phyloP scores from a whole-genome alignment of 2,888 invertebrate genomes.

The Leptopterna dolabrata region DNA sequence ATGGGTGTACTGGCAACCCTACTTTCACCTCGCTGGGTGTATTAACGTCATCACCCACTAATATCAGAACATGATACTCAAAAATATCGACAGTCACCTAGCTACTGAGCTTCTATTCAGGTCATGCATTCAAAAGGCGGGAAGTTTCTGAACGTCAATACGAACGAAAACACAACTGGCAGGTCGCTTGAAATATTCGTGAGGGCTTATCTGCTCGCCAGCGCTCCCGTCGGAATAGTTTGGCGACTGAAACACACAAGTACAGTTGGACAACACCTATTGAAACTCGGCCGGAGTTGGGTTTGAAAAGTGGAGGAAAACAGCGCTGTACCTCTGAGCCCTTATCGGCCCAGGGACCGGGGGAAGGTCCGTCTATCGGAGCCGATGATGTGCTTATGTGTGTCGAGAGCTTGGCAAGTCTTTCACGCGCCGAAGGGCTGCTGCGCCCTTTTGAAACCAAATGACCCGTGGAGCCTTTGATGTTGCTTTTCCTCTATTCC shows the following conservation, averaged over 20 bases:
- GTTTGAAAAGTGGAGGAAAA: not conserved
- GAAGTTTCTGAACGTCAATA: too few relatives aligned
- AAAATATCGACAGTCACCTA: too few relatives aligned
- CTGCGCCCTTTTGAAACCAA: conserved; percentile 29
- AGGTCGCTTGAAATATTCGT: too few relatives aligned
- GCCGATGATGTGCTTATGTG: conserved; percentile 25
- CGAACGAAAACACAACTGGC: too few relatives aligned
- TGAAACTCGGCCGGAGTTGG: not conserved
- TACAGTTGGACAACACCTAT: not conserved
- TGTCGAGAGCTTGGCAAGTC: not conserved
- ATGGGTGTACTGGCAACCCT: too few relatives aligned
- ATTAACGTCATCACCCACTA: too few relatives aligned
- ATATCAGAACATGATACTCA: too few relatives aligned
- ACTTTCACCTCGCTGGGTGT: too few relatives aligned
- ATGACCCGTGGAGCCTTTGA: conserved; percentile 43
- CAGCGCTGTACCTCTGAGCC: not conserved
- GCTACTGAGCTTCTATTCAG: too few relatives aligned
- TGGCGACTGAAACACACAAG: not conserved
- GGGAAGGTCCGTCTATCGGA: not conserved
- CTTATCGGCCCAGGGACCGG: not conserved
- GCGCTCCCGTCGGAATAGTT: not conserved
- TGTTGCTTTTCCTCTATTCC: not conserved
- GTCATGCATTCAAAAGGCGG: too few relatives aligned
- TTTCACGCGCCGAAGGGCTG: conserved; percentile 29
- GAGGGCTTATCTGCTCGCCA: not conserved